Evolutionary conservation across 2,888 invertebrate genomes (phyloP).

Genomic region (Perithous albicinctus): DNA sequence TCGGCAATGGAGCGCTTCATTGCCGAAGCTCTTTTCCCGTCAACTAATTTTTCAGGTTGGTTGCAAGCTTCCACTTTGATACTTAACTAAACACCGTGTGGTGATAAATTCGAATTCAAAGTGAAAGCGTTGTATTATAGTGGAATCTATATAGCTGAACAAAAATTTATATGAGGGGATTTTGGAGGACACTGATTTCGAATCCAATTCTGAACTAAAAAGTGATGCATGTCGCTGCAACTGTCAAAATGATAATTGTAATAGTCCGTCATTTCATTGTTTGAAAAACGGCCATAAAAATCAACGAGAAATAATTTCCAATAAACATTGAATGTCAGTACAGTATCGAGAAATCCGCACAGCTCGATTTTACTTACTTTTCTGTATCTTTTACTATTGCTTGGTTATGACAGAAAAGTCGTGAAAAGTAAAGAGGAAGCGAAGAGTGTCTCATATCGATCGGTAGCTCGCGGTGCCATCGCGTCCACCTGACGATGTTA

Average conservation of each 20-base stretch:
- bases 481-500: constrained; percentile 56
- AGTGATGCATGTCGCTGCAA: neutral
- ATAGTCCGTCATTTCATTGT: neutral
- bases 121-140: neutral
- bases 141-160: no score
- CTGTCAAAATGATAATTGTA: neutral
- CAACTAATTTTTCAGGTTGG: neutral
- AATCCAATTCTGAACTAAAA: neutral
- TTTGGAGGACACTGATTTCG: neutral
- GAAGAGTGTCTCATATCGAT: constrained; percentile 59
- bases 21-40: no score
- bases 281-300: neutral
- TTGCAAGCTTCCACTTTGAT: neutral
- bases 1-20: no score
- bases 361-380: neutral
- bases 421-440: constrained; percentile 56
- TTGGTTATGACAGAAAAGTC: constrained; percentile 46
- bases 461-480: constrained; percentile 38
- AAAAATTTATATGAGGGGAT: neutral
- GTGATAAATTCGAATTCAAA: neutral
- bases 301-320: constrained; percentile 2
- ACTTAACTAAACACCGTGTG: neutral
- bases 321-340: neutral
- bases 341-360: neutral
- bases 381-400: constrained; percentile 37